Evolutionary conservation across 2,888 invertebrate species (phyloP).

Genomic region (Nematopogon swammerdamellus): DNA sequence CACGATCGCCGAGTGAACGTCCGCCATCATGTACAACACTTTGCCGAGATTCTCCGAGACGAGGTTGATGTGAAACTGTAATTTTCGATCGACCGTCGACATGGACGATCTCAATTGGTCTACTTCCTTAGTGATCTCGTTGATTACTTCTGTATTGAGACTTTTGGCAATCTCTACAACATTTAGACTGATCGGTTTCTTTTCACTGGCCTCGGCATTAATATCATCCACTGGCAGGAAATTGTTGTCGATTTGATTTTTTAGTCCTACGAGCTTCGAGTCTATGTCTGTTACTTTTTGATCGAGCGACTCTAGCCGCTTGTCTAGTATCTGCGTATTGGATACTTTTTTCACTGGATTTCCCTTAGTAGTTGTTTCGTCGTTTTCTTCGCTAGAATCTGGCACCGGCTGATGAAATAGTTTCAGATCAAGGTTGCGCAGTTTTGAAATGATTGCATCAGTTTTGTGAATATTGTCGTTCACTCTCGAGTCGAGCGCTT

Average conservation of each 20-base stretch:
- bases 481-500: slow-evolving; percentile 75
- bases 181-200: slow-evolving; percentile 80
- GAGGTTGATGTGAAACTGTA: slow-evolving; percentile 81
- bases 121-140: slow-evolving; percentile 77
- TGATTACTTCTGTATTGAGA: slow-evolving; percentile 76
- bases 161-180: slow-evolving; percentile 80
- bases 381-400: slow-evolving; percentile 25
- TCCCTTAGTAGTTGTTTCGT: slow-evolving; percentile 11
- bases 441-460: slow-evolving; percentile 75
- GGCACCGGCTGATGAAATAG: slow-evolving; percentile 59
- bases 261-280: slow-evolving; percentile 70
- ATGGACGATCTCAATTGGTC: slow-evolving; percentile 76
- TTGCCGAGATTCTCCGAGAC: slow-evolving; percentile 80
- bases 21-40: slow-evolving; percentile 73
- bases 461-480: slow-evolving; percentile 84
- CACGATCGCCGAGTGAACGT: slow-evolving; percentile 80
- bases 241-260: slow-evolving; percentile 80
- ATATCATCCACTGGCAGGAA: slow-evolving; percentile 78
- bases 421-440: slow-evolving; percentile 72
- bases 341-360: slow-evolving; percentile 15
- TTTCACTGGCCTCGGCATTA: slow-evolving; percentile 84
- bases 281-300: slow-evolving; percentile 84
- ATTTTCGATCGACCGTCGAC: slow-evolving; percentile 73
- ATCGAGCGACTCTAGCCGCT: slow-evolving; percentile 68
- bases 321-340: slow-evolving; percentile 56